Percentiles rank a stretch among this genome's conserved stretches.
phyloP scores from a whole-genome alignment of 2,113 vertebrate genomes.

The Passerina amoena region DNA sequence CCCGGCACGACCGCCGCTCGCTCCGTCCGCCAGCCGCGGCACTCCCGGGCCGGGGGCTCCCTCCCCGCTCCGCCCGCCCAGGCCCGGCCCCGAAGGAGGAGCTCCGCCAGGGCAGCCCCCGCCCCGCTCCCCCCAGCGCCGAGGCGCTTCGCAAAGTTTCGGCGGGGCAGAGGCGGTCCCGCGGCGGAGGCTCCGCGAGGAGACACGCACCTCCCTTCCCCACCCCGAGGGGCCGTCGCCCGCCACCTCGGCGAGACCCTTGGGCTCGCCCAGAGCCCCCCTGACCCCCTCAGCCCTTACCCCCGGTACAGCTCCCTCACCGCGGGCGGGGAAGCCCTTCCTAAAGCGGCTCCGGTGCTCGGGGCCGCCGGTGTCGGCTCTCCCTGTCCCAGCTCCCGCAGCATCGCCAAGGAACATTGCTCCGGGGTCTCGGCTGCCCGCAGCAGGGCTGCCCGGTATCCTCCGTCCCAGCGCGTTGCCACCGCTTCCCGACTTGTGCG shows the following conservation, averaged over 20 bases:
- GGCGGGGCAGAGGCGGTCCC: not conserved
- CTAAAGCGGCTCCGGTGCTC: not conserved
- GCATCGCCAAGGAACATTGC: not conserved
- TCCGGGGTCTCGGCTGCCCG: not conserved
- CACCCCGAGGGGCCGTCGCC: not conserved
- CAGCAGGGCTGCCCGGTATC: not conserved
- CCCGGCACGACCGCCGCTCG: not conserved
- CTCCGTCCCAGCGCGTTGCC: not conserved
- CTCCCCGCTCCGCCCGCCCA: constrained; percentile 61
- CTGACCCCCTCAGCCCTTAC: not conserved
- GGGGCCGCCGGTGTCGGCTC: not conserved
- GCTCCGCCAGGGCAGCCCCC: constrained; percentile 40
- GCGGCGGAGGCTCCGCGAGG: too few relatives aligned
- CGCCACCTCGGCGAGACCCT: not conserved
- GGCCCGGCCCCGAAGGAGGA: constrained; percentile 65
- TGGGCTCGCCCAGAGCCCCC: not conserved
- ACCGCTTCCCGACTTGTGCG: not conserved
- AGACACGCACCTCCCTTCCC: not conserved
- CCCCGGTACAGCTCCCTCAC: not conserved
- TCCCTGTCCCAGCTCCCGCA: not conserved
- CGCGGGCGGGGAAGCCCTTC: not conserved
- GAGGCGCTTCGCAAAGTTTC: not conserved
- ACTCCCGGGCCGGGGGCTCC: constrained; percentile 42
- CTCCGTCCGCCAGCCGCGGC: constrained; percentile 23
- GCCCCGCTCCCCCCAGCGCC: constrained; percentile 3